Conservation (phyloP, 2,888 invertebrate genomes). For the Laspeyria flexula region DNA sequence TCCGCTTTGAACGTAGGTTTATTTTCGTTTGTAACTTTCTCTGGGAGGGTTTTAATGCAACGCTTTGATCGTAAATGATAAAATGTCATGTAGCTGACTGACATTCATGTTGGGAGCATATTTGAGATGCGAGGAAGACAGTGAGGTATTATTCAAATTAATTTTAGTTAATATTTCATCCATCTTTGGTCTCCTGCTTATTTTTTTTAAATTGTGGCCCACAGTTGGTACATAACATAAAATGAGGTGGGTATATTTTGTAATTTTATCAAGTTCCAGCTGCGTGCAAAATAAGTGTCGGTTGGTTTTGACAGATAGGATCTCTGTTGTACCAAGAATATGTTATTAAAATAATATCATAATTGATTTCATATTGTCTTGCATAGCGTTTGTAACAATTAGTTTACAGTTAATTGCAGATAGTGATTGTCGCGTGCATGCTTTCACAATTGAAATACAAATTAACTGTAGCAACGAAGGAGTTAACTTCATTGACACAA, state of each 20-base stretch:
- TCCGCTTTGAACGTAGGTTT: slow-evolving; percentile 33
- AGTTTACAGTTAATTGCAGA: slow-evolving; percentile 58
- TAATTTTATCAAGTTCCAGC: too few relatives aligned
- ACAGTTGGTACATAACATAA: too few relatives aligned
- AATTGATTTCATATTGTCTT: slow-evolving; percentile 39
- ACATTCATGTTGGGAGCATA: background rate
- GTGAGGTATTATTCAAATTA: too few relatives aligned
- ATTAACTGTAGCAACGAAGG: slow-evolving; percentile 41
- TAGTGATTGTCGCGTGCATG: slow-evolving; percentile 59
- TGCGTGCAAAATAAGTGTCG: too few relatives aligned
- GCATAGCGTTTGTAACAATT: slow-evolving; percentile 50
- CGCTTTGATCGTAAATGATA: slow-evolving; percentile 27
- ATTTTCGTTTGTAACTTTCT: slow-evolving; percentile 30
- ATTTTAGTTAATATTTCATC: too few relatives aligned
- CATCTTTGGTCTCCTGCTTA: too few relatives aligned
- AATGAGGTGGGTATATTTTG: too few relatives aligned
- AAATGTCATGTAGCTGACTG: slow-evolving; percentile 4
- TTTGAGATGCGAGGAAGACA: background rate
- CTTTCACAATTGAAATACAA: slow-evolving; percentile 57
- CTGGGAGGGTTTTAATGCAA: slow-evolving; percentile 10
- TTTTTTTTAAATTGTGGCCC: too few relatives aligned
- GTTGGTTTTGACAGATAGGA: too few relatives aligned
- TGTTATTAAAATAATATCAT: slow-evolving; percentile 40
- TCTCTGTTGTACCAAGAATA: too few relatives aligned
- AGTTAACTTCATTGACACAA: background rate